phyloP scores from a whole-genome alignment of 2,113 vertebrate species.

The Columba janthina region DNA sequence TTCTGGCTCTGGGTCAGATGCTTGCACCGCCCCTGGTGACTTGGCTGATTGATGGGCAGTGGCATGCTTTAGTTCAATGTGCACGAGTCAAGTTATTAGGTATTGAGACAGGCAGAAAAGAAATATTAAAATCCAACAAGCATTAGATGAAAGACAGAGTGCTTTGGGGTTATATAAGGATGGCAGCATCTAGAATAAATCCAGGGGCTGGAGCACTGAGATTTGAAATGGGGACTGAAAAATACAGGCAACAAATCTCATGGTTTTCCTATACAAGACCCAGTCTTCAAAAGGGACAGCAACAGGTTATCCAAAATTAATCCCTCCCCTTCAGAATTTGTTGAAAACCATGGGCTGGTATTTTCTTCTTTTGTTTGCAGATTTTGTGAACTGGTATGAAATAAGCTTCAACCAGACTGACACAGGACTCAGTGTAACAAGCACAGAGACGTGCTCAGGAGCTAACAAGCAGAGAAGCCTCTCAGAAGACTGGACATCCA shows the following conservation, averaged over 20 bases:
- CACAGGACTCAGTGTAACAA: background rate
- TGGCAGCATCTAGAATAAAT: background rate
- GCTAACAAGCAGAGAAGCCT: background rate
- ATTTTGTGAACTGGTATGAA: background rate
- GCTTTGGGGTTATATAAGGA: background rate
- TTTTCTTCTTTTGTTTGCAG: background rate
- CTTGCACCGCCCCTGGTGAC: accelerated
- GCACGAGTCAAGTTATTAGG: background rate
- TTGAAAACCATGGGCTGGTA: background rate
- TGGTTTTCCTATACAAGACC: background rate
- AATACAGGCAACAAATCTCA: background rate
- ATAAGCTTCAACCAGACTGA: background rate
- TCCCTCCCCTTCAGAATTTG: background rate
- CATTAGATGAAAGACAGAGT: background rate
- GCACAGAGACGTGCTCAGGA: background rate
- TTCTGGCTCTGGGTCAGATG: background rate
- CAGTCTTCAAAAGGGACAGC: background rate
- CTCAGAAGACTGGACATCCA: background rate
- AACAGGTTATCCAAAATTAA: background rate
- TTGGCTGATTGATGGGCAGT: background rate
- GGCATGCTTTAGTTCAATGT: background rate
- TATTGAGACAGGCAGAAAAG: background rate
- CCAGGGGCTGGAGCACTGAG: background rate
- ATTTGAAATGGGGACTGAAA: background rate
- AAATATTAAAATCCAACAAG: background rate